Percentiles rank a stretch among this genome's conserved stretches.
phyloP scores from a whole-genome alignment of 2,888 invertebrate species.

The Dendrolimus pini region DNA sequence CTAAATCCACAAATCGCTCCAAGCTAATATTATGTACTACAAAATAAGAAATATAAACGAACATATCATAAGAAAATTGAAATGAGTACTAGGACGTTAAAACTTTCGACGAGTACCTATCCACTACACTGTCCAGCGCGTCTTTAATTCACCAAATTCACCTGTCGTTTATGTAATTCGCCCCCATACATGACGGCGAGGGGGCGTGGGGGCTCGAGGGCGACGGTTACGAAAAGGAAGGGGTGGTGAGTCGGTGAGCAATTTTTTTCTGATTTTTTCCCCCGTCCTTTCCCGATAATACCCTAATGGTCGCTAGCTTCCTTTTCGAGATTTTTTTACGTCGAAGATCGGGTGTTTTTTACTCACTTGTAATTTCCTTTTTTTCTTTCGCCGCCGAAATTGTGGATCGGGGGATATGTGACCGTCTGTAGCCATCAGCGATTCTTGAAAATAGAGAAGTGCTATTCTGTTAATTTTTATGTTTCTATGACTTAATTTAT shows the following conservation, averaged over 20 bases:
- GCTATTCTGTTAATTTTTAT: too few species aligned
- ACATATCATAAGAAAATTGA: too few species aligned
- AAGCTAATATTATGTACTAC: too few species aligned
- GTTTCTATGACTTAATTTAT: too few species aligned
- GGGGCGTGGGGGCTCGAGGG: constrained; percentile 45
- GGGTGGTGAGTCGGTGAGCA: constrained; percentile 57
- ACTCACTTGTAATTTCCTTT: constrained; percentile 69
- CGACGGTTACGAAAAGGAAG: constrained; percentile 71
- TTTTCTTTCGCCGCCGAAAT: constrained; percentile 26
- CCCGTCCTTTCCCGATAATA: constrained; percentile 72
- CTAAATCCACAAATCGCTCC: too few species aligned
- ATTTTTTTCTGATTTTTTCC: constrained; percentile 70
- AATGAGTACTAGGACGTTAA: too few species aligned
- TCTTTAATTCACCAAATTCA: constrained; percentile 73
- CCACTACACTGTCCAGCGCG: too few species aligned
- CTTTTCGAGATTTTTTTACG: constrained; percentile 66
- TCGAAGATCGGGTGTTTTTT: constrained; percentile 70
- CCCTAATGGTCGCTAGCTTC: constrained; percentile 75
- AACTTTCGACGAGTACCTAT: too few species aligned
- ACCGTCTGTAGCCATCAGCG: neutral
- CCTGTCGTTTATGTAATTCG: constrained; percentile 69
- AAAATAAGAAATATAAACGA: too few species aligned
- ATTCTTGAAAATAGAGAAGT: too few species aligned
- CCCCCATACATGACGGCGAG: constrained; percentile 46
- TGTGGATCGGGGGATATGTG: constrained; percentile 21